Evolutionary conservation across 1,140 invertebrate species (phyloP).

Genomic region (Vanessa tameamea): DNA sequence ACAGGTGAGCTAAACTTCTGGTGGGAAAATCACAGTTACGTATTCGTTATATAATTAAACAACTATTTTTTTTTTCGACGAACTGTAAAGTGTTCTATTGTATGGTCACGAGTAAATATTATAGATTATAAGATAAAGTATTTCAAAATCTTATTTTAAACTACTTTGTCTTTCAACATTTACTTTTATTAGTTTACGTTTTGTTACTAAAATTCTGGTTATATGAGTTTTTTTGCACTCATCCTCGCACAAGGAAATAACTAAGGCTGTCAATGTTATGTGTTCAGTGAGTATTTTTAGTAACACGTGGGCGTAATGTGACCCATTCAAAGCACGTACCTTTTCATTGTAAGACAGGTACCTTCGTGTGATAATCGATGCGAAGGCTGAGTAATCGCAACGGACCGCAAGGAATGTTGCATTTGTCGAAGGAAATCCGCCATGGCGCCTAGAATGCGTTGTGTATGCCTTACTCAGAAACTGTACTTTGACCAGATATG

Average conservation of each 20-base stretch:
- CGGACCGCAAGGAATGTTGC: conserved; percentile 67
- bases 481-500: conserved; percentile 56
- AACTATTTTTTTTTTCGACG: not conserved
- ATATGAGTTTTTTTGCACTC: not conserved
- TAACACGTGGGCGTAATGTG: conserved; percentile 30
- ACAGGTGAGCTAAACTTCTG: conserved; percentile 7
- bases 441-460: conserved; percentile 58
- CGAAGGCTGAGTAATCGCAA: conserved; percentile 58
- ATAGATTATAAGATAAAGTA: no score
- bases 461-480: conserved; percentile 47
- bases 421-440: conserved; percentile 73
- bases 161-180: no score
- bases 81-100: no score
- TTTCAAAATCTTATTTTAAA: no score
- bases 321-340: conserved; percentile 35
- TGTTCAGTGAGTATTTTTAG: conserved; percentile 23
- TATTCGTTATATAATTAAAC: not conserved
- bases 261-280: conserved; percentile 14
- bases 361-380: conserved; percentile 30
- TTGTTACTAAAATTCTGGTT: no score
- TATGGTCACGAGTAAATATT: no score
- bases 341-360: conserved; percentile 21
- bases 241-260: conserved; percentile 7
- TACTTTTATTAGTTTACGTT: no score
- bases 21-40: conserved; percentile 6